These are phyloP conservation scores for Smithornis capensis DNA, from an alignment of 2,113 vertebrate species.

Conservation along the genomic window DNA sequence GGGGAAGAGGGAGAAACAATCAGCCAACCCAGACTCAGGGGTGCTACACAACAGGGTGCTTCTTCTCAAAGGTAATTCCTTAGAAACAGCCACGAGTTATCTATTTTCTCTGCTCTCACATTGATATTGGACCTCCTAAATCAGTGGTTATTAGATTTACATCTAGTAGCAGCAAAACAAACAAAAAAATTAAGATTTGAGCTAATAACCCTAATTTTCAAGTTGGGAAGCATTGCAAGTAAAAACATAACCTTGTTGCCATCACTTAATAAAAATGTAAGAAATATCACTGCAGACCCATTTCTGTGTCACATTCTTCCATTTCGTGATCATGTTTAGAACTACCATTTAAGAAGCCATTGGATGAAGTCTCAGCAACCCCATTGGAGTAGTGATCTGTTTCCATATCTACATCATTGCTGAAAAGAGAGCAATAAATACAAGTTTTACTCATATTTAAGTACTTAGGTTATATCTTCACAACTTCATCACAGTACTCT, in stretches of 20 bases:
- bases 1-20: background rate
- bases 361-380: constrained; percentile 92
- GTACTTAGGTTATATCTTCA: background rate
- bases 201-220: constrained; percentile 22
- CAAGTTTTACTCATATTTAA: constrained; percentile 13
- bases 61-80: background rate
- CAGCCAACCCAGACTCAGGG: background rate
- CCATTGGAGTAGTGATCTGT: constrained; percentile 98
- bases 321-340: constrained; percentile 90
- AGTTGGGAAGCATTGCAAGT: constrained; percentile 75
- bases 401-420: constrained; percentile 97
- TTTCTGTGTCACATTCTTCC: constrained; percentile 96
- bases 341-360: constrained; percentile 98
- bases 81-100: background rate
- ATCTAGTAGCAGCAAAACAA: background rate
- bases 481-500: background rate
- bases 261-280: constrained; percentile 78
- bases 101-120: background rate
- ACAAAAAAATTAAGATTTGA: background rate
- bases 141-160: background rate
- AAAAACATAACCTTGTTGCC: constrained; percentile 75
- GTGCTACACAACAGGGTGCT: background rate
- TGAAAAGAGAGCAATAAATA: constrained; percentile 69
- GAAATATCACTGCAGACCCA: constrained; percentile 89
- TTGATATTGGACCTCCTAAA: background rate